Conservation (phyloP, 2,888 invertebrate genomes). For the Rhogogaster chlorosoma region DNA sequence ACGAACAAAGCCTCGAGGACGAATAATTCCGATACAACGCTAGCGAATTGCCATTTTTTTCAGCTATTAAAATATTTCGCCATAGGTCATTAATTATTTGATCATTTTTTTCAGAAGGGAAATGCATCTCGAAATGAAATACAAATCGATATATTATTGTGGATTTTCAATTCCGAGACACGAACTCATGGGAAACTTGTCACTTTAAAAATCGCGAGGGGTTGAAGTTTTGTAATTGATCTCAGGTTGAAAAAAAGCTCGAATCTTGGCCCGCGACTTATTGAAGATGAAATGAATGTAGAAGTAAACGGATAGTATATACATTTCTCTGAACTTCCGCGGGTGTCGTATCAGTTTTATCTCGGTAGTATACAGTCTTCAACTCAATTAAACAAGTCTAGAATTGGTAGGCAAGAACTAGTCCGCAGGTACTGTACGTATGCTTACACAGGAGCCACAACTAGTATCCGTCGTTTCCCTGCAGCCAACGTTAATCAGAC, state of each 20-base stretch:
- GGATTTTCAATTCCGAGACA: neutral
- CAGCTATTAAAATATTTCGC: too few relatives aligned
- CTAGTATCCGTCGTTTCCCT: neutral
- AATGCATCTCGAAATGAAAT: neutral
- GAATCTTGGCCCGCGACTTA: neutral
- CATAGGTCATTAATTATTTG: too few relatives aligned
- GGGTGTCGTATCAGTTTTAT: neutral
- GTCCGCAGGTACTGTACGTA: neutral
- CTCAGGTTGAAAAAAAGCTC: neutral
- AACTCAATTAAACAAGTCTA: neutral
- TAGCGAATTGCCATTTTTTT: too few relatives aligned
- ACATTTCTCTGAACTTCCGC: neutral
- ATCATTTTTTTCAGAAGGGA: too few relatives aligned
- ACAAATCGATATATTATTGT: neutral
- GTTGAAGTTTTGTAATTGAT: neutral
- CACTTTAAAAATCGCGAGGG: neutral
- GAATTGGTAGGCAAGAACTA: neutral
- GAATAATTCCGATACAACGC: neutral
- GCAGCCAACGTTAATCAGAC: slow-evolving; percentile 25
- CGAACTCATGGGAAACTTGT: neutral
- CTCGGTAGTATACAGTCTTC: neutral
- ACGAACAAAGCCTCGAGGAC: neutral
- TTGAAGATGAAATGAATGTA: neutral
- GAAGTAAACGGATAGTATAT: neutral
- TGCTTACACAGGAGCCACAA: neutral